Conservation (phyloP, 1,140 invertebrate species). For the Micrasema minimum region DNA sequence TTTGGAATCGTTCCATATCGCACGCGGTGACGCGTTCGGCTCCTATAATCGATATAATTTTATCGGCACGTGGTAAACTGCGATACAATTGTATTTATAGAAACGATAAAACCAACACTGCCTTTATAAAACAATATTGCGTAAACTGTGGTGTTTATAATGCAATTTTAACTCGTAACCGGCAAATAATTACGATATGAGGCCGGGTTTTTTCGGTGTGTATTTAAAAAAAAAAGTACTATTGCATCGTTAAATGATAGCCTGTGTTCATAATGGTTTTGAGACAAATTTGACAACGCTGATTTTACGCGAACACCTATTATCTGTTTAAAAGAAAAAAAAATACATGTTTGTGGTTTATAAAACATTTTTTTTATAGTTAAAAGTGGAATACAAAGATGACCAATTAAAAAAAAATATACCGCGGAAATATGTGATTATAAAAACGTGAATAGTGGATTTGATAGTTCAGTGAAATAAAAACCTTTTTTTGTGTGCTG, state of each 20-base stretch:
- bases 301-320: neutral
- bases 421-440: neutral
- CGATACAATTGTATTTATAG: neutral
- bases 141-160: too few relatives aligned
- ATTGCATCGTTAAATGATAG: too few relatives aligned
- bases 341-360: neutral
- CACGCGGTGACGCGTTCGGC: conserved; percentile 4
- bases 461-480: neutral
- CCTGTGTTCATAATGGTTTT: conserved; percentile 7
- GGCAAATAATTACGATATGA: neutral
- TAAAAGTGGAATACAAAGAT: neutral
- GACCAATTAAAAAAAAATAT: neutral
- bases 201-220: neutral
- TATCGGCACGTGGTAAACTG: neutral
- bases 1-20: conserved; percentile 16
- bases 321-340: neutral
- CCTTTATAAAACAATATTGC: neutral
- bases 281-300: conserved; percentile 2
- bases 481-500: neutral
- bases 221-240: neutral
- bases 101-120: too few relatives aligned
- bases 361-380: neutral
- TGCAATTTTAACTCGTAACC: too few relatives aligned
- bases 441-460: neutral
- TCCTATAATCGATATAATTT: neutral